Conservation (phyloP, 2,888 invertebrate species). For the Oxystoma pomonae region DNA sequence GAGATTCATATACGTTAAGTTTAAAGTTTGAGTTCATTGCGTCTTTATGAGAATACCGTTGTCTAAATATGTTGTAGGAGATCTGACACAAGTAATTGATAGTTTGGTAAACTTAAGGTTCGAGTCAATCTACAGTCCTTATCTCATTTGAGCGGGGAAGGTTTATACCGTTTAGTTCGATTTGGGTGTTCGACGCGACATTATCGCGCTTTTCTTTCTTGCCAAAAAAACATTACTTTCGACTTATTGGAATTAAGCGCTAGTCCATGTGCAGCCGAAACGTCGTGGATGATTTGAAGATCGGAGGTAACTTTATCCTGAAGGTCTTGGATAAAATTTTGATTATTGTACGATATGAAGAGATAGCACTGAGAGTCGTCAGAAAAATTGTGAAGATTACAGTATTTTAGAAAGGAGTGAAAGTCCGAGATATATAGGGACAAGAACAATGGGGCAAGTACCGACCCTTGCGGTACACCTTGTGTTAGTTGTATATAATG, state of each 20-base stretch:
- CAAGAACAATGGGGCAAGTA: background rate
- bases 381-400: background rate
- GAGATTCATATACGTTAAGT: background rate
- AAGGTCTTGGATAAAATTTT: background rate
- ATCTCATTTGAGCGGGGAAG: background rate
- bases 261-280: background rate
- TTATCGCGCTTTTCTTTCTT: background rate
- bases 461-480: background rate
- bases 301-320: background rate
- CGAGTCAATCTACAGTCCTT: background rate
- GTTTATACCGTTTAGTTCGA: background rate
- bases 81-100: conserved; percentile 1
- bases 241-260: background rate
- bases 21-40: background rate
- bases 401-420: background rate
- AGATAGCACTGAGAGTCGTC: background rate
- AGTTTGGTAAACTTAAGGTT: background rate
- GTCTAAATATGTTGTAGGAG: background rate
- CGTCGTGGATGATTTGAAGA: background rate
- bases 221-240: background rate
- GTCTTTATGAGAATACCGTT: background rate
- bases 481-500: background rate
- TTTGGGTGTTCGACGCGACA: background rate
- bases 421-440: background rate
- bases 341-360: background rate